Base-by-base conservation (phyloP, 1,140 invertebrate genomes). In the Drosophila nigrodunni region DNA sequence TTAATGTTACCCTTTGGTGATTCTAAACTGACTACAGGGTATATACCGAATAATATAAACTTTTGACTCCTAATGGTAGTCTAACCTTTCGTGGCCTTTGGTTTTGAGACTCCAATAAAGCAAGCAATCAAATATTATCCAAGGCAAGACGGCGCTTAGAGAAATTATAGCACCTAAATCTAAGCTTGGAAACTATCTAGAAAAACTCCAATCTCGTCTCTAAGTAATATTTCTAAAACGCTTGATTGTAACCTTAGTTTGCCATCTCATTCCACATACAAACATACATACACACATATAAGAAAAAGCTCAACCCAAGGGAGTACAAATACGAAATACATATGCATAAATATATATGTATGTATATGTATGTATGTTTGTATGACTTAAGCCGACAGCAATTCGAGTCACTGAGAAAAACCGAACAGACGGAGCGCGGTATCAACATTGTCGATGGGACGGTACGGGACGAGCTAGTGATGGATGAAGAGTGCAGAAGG, bases 311-410 rank as follows among this genome's bases (percentile, higher is more conserved):
- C 55, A 71, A 39, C 30, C 68, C 49, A 65, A 73, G 57, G 52
- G 67, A 71, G 73, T 60, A 58, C 66, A 50, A 64, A 61, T 73
- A 41, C 69, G 34, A 69, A 60, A 61, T 58, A 64, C 21, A 49
- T 39, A 35, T 57, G 30, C 52, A 39, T 30, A 5, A 39, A 41
- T 57, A 57, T 44, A 58, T 61, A 61, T 49, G 25, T n/a, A n/a
- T n/a, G 47, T 25, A 55, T 58, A 10, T 50, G 41, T 21, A 30
- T 49, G 46, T 10, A 18, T 25, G 39, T 59, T n/a, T 47, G 46
- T 21, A 21, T 83, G 77, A 72, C 83, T 88, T 89, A 89, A 88
- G 77, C 88, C 85, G 85, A 89, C 83, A 89, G 83, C 83, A 83
- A 89, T 89, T 88, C 83, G 85, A 83, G 82, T 83, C 80, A 76